Conservation (phyloP, 1,140 invertebrate genomes). For the Nasonia vitripennis region DNA sequence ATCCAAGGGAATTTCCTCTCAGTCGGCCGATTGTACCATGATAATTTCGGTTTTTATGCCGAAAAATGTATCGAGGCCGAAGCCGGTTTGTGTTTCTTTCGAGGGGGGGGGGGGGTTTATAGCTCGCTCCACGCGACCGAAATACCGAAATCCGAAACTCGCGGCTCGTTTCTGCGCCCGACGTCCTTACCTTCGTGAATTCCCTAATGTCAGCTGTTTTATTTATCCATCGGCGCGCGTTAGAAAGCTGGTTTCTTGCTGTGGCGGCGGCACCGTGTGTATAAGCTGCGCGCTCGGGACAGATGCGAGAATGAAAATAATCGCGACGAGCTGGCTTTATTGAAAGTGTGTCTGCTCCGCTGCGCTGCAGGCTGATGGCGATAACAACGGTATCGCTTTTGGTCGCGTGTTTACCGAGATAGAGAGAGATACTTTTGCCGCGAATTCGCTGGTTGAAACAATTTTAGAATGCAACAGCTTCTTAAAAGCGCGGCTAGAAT, state of each 20-base stretch:
- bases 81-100: neutral
- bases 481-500: no score
- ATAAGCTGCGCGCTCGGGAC: neutral
- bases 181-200: neutral
- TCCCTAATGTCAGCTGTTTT: neutral
- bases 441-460: no score
- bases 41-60: slow-evolving; percentile 27
- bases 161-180: neutral
- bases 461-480: no score
- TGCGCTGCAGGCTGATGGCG: no score
- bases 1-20: neutral
- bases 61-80: slow-evolving; percentile 10
- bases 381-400: neutral
- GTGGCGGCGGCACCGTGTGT: neutral
- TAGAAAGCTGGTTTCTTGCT: neutral
- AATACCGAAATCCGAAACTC: slow-evolving; percentile 29
- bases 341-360: no score
- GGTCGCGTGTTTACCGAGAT: no score
- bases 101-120: no score
- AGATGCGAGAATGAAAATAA: neutral
- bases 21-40: neutral
- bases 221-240: neutral
- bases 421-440: no score
- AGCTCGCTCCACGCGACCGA: neutral
- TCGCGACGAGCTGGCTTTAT: neutral